Evolutionary conservation across 2,113 vertebrate genomes (phyloP), one percentile per base, ranked within the genome.

Genomic region (Lycocorax pyrrhopterus): DNA sequence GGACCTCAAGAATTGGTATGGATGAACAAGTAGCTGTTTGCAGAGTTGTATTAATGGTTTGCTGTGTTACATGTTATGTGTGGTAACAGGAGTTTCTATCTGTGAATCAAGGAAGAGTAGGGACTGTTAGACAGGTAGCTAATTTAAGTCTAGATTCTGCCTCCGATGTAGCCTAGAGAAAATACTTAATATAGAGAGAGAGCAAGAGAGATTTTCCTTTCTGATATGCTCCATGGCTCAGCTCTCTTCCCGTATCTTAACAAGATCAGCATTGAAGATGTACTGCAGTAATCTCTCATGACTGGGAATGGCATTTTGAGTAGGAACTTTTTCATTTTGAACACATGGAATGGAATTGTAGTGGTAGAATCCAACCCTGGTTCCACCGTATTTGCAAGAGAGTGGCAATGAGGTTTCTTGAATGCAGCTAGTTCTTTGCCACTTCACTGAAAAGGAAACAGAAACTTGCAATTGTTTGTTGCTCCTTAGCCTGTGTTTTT

Each of bases 401-500:
- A 23, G 53, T n/a, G 13, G 6, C 81, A 83, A 0, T 33, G 30
- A 47, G 33, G 33, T 35, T 88, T 84, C 19, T 14, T 86, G 35
- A 67, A 66, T 0, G 1, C n/a, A 47, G 2, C 79, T 55, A 33
- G 55, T 69, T 95, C 62, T 72, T 68, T 58, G 44, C 17, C 16
- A 4, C 51, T 63, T 52, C 15, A 27, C 12, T 84, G n/a, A 23
- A 91, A 75, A 62, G 74, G 58, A 51, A 86, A 46, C 62, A 43
- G 14, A 64, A 78, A 35, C 64, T 82, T 72, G 18, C 4, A 66
- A 0, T 86, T 43, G 21, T 68, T 88, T 90, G 13, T 84, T 94
- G 46, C 85, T 98, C 98, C 98, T 99, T 99, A 98, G 97, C 95
- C 44, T 41, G 33, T 62, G 3, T 55, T 74, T 96, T 96, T 63